Evolutionary conservation across 92 coral and sea anemone species (phyloP).

Genomic region (Meandrina meandrites): DNA sequence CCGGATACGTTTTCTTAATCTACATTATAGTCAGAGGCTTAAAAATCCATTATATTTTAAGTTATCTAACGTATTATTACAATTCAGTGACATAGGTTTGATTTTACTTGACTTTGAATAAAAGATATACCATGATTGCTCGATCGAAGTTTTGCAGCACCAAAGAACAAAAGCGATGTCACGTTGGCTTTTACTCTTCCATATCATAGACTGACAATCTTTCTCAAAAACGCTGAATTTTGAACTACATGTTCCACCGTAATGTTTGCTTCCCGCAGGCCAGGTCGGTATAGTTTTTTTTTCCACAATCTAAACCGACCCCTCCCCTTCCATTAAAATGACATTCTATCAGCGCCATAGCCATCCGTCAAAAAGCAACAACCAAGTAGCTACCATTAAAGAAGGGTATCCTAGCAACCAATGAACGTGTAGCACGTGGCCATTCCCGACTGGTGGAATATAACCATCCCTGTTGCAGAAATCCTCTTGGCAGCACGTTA

Average conservation of each 20-base stretch:
- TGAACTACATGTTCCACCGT: background rate
- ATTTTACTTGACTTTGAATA: too few species aligned
- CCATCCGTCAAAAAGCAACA: background rate
- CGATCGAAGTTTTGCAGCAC: too few species aligned
- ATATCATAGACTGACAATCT: background rate
- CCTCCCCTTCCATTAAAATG: background rate
- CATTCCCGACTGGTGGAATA: background rate
- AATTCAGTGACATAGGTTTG: too few species aligned
- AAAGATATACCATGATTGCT: too few species aligned
- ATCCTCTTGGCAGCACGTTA: conserved; percentile 40
- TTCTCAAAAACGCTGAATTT: background rate
- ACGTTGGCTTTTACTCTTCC: too few species aligned
- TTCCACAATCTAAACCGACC: background rate
- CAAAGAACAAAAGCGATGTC: too few species aligned
- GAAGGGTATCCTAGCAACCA: background rate
- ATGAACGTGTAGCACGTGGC: background rate
- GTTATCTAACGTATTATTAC: too few species aligned
- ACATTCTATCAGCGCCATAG: background rate
- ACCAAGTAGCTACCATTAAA: background rate
- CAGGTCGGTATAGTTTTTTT: background rate
- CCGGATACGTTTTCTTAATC: too few species aligned
- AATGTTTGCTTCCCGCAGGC: background rate
- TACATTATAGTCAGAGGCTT: too few species aligned
- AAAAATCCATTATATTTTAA: too few species aligned
- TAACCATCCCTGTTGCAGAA: conserved; percentile 30